phyloP scores from a whole-genome alignment of 2,113 vertebrate genomes.

The Hypocryptadius cinnamomeus region DNA sequence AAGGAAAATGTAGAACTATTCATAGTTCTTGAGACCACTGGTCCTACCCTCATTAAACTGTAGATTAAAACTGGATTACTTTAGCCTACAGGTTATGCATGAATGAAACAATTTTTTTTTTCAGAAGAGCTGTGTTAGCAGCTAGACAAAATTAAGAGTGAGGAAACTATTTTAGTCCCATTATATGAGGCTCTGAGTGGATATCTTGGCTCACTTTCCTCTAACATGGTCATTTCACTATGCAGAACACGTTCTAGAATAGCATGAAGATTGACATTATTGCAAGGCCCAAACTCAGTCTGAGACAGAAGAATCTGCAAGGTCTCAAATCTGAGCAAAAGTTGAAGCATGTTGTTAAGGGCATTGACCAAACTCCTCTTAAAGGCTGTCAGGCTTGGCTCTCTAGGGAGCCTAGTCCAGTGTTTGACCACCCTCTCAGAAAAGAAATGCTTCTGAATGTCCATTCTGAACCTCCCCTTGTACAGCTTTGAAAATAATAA shows the following conservation, averaged over 20 bases:
- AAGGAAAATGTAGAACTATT: not conserved
- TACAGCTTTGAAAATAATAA: not conserved
- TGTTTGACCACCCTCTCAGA: not conserved
- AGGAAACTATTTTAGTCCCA: not conserved
- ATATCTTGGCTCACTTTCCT: not conserved
- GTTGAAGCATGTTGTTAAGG: not conserved
- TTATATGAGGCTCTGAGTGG: not conserved
- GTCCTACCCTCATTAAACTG: not conserved
- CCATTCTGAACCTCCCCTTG: not conserved
- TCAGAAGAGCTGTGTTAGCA: not conserved
- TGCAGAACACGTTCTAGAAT: not conserved
- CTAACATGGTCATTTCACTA: not conserved
- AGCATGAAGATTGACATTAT: not conserved
- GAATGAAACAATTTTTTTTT: not conserved
- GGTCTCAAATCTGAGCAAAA: not conserved
- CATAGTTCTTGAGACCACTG: not conserved
- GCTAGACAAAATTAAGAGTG: not conserved
- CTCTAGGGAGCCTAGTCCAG: not conserved
- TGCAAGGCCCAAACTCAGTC: not conserved
- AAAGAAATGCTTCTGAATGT: not conserved
- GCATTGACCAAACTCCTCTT: not conserved
- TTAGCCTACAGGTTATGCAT: not conserved
- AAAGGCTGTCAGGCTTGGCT: not conserved
- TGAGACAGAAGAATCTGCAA: not conserved
- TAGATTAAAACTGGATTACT: not conserved